Base-by-base conservation (phyloP, 2,888 invertebrate genomes). In the Xiphydria camelus region DNA sequence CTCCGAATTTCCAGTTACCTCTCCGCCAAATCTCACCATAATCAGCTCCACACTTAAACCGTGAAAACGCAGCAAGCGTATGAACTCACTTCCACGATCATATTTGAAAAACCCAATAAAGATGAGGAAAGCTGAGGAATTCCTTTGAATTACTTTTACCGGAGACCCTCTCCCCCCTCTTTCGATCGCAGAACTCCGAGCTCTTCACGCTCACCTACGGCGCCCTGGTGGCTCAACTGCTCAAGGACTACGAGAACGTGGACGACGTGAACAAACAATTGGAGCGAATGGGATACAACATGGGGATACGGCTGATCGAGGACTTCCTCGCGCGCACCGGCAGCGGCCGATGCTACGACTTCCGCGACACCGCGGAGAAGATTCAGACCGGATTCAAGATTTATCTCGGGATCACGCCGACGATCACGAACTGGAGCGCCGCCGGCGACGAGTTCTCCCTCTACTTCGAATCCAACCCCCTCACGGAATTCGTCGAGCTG, bases 241-340 rank as follows among this genome's bases (percentile, higher is more conserved):
- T 99, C 14, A 93, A 94, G 75, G 99, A 99, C 74, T 89, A 90
- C 63, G 98, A 99, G 72, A 94, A 92, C 76, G 87, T 93, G 4
- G 97, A 98, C 25, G 97, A 98, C 79, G 97, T 99, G 0, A 99
- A 97, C 74, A 94, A 95, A 68, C 97, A 99, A 68, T 77, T 97
- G 47, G 95, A 96, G 67, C 79, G 93, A 68, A 88, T 94, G 78
- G 99, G 99, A 3, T 99, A 98, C 74, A 99, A 98, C 71, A 99
- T 99, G 85, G 99, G 99, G 7, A 89, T 98, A 40, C 83, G 99
- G 32, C 78, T 99, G 25, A 96, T 99, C 50, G 99, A 99, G 79
- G 99, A 99, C 73, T 99, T 95, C 66, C 79, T 99, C 6, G 95
- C 98, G 0, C 84, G 95, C 59, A 95, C 91, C 14, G 87, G 88